Evolutionary conservation across 2,888 invertebrate genomes (phyloP), one percentile per base, ranked within the genome.

Genomic region (Acleris cristana): DNA sequence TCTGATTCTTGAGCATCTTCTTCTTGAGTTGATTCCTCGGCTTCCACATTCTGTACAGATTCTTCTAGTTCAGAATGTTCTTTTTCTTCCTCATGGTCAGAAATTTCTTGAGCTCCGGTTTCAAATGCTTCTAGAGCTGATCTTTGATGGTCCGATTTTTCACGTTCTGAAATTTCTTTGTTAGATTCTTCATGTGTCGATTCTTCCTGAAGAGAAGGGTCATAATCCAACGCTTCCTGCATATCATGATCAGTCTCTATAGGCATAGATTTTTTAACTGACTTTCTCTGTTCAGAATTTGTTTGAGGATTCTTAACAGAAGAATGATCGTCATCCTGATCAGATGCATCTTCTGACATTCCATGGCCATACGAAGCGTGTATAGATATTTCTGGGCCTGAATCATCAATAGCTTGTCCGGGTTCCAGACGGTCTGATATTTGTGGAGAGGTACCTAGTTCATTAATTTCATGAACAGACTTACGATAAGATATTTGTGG

Each of bases 51-150:
- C 51, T 62, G 51, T 10, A 19, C 48, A 14, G 30, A 26, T 21
- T 64, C 53, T 57, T 70, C 67, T 21, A 67, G 69, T 59, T 71
- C 70, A 14, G 69, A 63, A 19, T 71, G 64, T 51, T 69, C 65
- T 30, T 62, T 45, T 49, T 68, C 30, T 23, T 51, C 30, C 19
- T 49, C 58, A 5, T 57, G 40, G 6, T 44, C 54, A 14, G 30
- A 26, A n/a, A 48, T 49, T 12, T 59, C 54, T 12, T 54, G 44
- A 48, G 45, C 19, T 21, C 5, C 4, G 14, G 12, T 51, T 19
- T 34, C 40, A 7, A 6, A 8, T 7, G 7, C 18, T n/a, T 48
- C n/a, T 48, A 18, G 5, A 18, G 18, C 7, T 40, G 14, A 48
- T 48, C 2, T 8, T 48, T 48, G 48, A 6, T 60, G 34, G 2